Evolutionary conservation across 2,797 vertebrate genomes (phyloP), one percentile per base, ranked within the genome.

Genomic region (Liparis tanakae): DNA sequence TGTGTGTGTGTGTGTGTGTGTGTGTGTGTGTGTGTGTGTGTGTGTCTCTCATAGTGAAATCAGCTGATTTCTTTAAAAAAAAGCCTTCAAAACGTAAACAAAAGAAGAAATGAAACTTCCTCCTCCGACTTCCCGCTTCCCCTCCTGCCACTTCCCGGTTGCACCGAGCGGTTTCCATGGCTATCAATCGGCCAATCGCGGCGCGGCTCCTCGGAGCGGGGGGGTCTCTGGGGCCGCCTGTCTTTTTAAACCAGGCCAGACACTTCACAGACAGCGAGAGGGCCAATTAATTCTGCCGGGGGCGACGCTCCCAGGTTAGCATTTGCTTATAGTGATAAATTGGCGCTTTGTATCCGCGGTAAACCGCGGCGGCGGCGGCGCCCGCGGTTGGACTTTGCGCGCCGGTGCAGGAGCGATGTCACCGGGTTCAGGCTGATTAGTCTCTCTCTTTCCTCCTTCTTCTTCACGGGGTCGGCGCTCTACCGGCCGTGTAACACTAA

Each of bases 251-350:
- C 89, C 87, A 92, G 91, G 91, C 91, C 89, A 92, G 92, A 92
- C 92, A 93, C 93, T 94, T 94, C 93, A 94, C 92, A 94, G 92
- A 88, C 89, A 92, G 93, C 81, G 91, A 95, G 90, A 72, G 89
- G 92, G 88, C 90, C 92, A 92, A 95, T 92, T 91, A 94, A 94
- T 94, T 93, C 91, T 91, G 93, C 93, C 92, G 87, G 89, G 92
- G 92, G 91, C 89, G 83, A 89, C 82, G 89, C 92, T 94, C 91
- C 90, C 82, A 92, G 93, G 93, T 94, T 95, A 94, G 91, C 89
- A 88, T 94, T 93, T 94, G 93, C 93, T 94, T 94, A 93, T 92
- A 91, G 91, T 94, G 94, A 95, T 94, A 94, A 94, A 94, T 94
- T 94, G 93, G 89, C 39, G 85, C 93, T 93, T 94, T 94, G 93